Conservation (phyloP, 1,140 invertebrate genomes). For the Musca domestica region DNA sequence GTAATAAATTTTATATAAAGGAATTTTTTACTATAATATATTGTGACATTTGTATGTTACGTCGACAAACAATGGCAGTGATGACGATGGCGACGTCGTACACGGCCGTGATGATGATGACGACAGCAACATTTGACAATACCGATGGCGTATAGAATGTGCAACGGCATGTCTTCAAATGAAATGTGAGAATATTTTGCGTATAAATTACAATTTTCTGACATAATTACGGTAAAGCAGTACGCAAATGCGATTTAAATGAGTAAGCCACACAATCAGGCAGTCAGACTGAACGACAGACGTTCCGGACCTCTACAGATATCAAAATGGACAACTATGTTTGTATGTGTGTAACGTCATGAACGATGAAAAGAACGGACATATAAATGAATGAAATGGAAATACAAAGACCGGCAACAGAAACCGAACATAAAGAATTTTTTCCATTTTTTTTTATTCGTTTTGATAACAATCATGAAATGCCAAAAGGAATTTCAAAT, state of each 20-base stretch:
- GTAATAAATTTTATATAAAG: too few species aligned
- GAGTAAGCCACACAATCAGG: slow-evolving; percentile 8
- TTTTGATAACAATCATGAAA: slow-evolving; percentile 15
- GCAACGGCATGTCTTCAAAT: neutral
- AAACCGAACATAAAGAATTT: slow-evolving; percentile 10
- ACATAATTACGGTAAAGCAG: slow-evolving; percentile 23
- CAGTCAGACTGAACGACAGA: neutral
- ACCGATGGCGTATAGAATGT: too few species aligned
- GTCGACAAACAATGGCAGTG: neutral
- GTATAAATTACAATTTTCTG: slow-evolving; percentile 25
- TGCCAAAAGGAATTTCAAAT: slow-evolving; percentile 10
- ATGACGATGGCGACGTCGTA: too few species aligned
- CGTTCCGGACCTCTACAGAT: neutral
- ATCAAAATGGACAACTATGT: too few species aligned
- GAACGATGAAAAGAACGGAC: neutral
- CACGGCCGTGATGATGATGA: too few species aligned
- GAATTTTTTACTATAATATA: slow-evolving; percentile 11
- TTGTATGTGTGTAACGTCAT: too few species aligned
- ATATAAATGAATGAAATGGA: neutral
- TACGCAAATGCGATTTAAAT: slow-evolving; percentile 17
- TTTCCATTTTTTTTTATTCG: neutral
- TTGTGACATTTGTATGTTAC: slow-evolving; percentile 23
- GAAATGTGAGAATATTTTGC: slow-evolving; percentile 23
- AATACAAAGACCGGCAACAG: too few species aligned
- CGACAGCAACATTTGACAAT: too few species aligned